Evolutionary conservation across 37 sponge, comb jelly and placozoan species (phyloP), one percentile per base, ranked within the genome.

Genomic region (Axinella damicornis): DNA sequence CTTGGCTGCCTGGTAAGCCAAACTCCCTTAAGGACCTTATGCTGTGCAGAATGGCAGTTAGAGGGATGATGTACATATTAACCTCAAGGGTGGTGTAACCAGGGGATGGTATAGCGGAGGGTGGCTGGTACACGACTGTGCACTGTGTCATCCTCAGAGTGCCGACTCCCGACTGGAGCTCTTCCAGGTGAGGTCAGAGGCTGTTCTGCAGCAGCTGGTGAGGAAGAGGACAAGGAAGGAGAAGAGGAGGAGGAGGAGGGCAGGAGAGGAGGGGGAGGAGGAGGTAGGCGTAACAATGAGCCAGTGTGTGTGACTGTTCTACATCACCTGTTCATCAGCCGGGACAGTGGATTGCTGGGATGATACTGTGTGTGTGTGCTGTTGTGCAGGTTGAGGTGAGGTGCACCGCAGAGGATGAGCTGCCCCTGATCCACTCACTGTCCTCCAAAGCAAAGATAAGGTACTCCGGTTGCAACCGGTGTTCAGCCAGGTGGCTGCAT

Each of bases 171-270:
- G 33, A 11, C 40, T 97, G 37, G 97, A 96, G 82, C 19, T 91
- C 69, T 97, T 73, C 37, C 39, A 46, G 38, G 59, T 97, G 12
- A 58, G 80, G 22, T 74, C 76, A 12, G 89, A 58, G 9, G 82
- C 82, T 68, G 98, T 93, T 36, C 53, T 87, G 27, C 70, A 84
- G 46, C 78, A 74, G 58, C 33, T 58, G 39, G 30, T 69, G 52
- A 95, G 86, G 72, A 95, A 83, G 83, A 87, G 71, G 52, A 54
- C 21, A 39, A 97, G 77, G 87, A 93, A 87, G 70, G 77, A 72
- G 1, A 32, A 30, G 28, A 89, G 92, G 52, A 86, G 61, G 55
- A 61, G 56, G 58, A 21, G 52, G 38, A 27, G 20, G 61, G 76
- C 1, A 32, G 58, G 60, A 54, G 34, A 24, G 1, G 76, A 76